phyloP scores from a whole-genome alignment of 2,113 vertebrate species.

The Microcebus jonahi region DNA sequence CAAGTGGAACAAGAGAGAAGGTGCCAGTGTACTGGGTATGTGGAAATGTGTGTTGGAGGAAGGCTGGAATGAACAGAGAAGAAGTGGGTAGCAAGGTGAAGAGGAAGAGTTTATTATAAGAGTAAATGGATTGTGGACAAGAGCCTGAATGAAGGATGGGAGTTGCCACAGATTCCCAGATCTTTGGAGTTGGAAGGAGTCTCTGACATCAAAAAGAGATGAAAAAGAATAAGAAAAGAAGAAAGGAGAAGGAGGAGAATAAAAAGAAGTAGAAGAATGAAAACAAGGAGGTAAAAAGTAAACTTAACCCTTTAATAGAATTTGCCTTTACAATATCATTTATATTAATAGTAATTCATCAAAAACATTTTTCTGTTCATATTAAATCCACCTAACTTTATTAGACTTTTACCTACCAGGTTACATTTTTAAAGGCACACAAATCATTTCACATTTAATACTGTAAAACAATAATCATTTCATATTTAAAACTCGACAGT shows the following conservation, averaged over 20 bases:
- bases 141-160: neutral
- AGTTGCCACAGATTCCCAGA: neutral
- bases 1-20: neutral
- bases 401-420: neutral
- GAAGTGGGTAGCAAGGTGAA: neutral
- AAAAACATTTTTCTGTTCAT: constrained; percentile 22
- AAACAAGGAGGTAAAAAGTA: neutral
- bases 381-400: neutral
- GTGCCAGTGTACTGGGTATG: accelerated
- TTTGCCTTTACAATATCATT: neutral
- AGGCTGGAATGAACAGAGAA: neutral
- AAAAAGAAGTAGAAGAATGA: neutral
- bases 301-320: neutral
- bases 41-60: accelerated
- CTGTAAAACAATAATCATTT: neutral
- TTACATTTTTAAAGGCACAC: neutral
- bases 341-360: neutral
- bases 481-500: neutral
- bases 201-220: neutral
- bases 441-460: neutral
- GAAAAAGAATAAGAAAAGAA: neutral
- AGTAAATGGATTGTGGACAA: neutral
- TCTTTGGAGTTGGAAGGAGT: neutral
- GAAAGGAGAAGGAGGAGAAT: neutral
- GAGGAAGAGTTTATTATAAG: neutral